phyloP scores from a whole-genome alignment of 2,113 vertebrate species.

The Calidris pygmaea region DNA sequence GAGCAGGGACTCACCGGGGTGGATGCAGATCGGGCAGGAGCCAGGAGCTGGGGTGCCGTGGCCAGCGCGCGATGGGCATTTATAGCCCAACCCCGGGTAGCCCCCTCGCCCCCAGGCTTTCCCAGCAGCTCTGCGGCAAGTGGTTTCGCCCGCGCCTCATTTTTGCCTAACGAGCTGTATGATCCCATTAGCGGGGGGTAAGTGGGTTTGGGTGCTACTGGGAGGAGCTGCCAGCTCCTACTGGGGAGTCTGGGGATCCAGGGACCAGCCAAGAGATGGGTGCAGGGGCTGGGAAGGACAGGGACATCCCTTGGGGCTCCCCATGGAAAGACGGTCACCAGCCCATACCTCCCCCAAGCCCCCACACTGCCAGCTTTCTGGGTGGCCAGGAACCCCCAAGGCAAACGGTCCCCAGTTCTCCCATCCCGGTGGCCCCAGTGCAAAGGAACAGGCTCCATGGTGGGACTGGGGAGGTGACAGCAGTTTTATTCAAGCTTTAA shows the following conservation, averaged over 20 bases:
- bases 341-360: rapidly evolving
- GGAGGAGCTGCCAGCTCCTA: not conserved
- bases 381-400: not conserved
- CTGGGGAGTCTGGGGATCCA: not conserved
- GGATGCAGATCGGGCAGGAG: rapidly evolving
- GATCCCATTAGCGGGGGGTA: not conserved
- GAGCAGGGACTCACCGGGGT: not conserved
- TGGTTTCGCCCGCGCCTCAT: not conserved
- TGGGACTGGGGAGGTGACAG: not conserved
- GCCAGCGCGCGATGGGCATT: rapidly evolving
- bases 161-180: constrained; percentile 29
- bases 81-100: not conserved
- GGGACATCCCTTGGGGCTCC: not conserved
- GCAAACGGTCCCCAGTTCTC: rapidly evolving
- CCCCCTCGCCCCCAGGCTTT: not conserved
- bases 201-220: not conserved
- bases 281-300: not conserved
- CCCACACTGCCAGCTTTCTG: rapidly evolving
- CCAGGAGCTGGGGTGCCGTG: rapidly evolving
- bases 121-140: not conserved
- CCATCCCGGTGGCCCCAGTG: rapidly evolving
- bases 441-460: rapidly evolving
- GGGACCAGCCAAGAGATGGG: not conserved
- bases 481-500: rapidly evolving
- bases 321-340: not conserved